Evolutionary conservation across 2,113 vertebrate genomes (phyloP).

Genomic region (Aphyosemion australe): DNA sequence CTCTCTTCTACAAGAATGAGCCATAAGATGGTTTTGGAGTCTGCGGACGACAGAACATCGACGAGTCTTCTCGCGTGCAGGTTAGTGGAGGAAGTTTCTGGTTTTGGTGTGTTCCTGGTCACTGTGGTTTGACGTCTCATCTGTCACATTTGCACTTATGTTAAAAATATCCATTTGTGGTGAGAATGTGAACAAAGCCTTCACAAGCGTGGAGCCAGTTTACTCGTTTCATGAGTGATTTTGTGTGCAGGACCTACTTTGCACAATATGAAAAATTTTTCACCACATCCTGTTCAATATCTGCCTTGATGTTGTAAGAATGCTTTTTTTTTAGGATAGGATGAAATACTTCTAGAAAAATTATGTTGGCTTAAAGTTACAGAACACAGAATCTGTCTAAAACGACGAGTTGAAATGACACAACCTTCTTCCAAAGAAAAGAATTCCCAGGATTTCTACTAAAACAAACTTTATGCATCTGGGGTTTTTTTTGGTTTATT

Average conservation of each 20-base stretch:
- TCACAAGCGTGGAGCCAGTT: too few relatives aligned
- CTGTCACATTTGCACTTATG: neutral
- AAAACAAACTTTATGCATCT: too few relatives aligned
- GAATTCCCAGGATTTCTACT: too few relatives aligned
- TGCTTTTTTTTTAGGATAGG: too few relatives aligned
- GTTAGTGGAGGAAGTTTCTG: conserved; percentile 31
- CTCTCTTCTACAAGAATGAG: neutral
- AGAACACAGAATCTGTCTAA: too few relatives aligned
- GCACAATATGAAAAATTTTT: conserved; percentile 15
- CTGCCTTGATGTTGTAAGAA: neutral
- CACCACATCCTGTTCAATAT: conserved; percentile 46
- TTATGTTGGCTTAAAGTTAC: too few relatives aligned
- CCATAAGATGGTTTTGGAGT: neutral
- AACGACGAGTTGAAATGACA: too few relatives aligned
- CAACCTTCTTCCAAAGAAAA: too few relatives aligned
- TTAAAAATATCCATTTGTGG: neutral
- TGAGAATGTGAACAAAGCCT: neutral
- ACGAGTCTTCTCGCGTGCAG: conserved; percentile 1
- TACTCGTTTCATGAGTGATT: too few relatives aligned
- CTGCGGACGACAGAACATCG: neutral
- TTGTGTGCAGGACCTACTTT: neutral
- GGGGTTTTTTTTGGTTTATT: too few relatives aligned
- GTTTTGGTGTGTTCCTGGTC: neutral
- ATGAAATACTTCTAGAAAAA: too few relatives aligned
- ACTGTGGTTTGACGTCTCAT: neutral